These are phyloP conservation scores for Nesidiocoris tenuis DNA, from an alignment of 2,888 invertebrate genomes.

Conservation along the genomic window DNA sequence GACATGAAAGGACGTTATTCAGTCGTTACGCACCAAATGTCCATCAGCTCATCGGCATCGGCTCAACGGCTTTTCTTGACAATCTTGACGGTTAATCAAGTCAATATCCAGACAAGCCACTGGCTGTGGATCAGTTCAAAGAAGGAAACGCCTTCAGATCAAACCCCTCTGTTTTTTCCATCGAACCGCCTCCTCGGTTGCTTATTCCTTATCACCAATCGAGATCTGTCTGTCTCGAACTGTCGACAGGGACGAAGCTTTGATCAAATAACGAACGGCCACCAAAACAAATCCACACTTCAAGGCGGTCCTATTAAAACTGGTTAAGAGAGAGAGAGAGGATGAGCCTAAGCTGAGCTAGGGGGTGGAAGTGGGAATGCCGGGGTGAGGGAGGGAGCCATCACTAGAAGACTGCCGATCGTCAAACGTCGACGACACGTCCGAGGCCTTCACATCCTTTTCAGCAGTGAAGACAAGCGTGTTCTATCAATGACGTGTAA, in stretches of 20 bases:
- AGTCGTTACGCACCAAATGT: too few species aligned
- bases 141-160: too few species aligned
- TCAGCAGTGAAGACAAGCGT: constrained; percentile 1
- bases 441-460: background rate
- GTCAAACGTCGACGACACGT: background rate
- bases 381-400: too few species aligned
- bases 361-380: background rate
- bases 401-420: background rate
- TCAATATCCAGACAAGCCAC: too few species aligned
- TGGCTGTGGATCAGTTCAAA: too few species aligned
- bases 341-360: background rate
- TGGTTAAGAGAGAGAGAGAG: background rate
- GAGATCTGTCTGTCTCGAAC: constrained; percentile 30
- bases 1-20: too few species aligned
- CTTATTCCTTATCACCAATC: constrained; percentile 20
- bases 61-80: too few species aligned
- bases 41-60: too few species aligned
- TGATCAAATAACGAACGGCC: constrained; percentile 33
- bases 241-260: constrained; percentile 26
- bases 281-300: constrained; percentile 16
- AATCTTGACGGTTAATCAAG: too few species aligned
- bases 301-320: constrained; percentile 37
- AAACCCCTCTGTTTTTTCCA: too few species aligned
- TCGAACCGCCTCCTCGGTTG: background rate
- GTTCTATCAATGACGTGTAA: constrained; percentile 34